Percentiles rank a stretch among this genome's conserved stretches.
Conservation (phyloP, 2,888 invertebrate species). For the Metallyticus violacea region DNA sequence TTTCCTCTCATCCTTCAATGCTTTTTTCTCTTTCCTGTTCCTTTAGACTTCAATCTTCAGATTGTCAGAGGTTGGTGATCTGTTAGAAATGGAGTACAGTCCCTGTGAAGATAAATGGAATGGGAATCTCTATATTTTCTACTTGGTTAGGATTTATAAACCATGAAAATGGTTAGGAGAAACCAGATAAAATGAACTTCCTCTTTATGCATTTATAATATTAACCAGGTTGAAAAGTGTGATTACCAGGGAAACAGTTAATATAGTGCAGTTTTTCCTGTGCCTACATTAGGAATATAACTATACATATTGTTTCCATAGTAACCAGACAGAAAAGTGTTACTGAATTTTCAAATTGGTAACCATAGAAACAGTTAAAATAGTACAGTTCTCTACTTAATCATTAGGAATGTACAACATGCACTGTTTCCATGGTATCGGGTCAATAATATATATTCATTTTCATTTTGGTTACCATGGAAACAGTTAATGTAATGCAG, state of each 20-base stretch:
- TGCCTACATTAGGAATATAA: background rate
- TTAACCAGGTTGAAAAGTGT: background rate
- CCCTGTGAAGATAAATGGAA: background rate
- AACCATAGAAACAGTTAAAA: background rate
- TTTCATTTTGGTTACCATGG: background rate
- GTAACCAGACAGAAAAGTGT: background rate
- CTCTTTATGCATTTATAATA: background rate
- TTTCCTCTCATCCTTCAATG: background rate
- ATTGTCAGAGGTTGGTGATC: background rate
- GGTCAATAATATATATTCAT: background rate
- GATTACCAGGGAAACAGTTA: background rate
- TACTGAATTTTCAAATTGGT: too few species aligned
- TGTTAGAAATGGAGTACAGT: background rate
- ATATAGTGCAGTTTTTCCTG: background rate
- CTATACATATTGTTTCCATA: too few species aligned
- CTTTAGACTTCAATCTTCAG: background rate
- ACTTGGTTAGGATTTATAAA: background rate
- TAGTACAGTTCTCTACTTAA: background rate
- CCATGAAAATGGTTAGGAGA: too few species aligned
- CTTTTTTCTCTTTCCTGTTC: background rate
- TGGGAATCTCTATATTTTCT: background rate
- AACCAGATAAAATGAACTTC: background rate
- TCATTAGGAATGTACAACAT: background rate
- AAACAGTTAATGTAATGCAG: background rate
- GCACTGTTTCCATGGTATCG: background rate